Evolutionary conservation across 1,140 invertebrate species (phyloP).

Genomic region (Pseudomyrmex sp.): DNA sequence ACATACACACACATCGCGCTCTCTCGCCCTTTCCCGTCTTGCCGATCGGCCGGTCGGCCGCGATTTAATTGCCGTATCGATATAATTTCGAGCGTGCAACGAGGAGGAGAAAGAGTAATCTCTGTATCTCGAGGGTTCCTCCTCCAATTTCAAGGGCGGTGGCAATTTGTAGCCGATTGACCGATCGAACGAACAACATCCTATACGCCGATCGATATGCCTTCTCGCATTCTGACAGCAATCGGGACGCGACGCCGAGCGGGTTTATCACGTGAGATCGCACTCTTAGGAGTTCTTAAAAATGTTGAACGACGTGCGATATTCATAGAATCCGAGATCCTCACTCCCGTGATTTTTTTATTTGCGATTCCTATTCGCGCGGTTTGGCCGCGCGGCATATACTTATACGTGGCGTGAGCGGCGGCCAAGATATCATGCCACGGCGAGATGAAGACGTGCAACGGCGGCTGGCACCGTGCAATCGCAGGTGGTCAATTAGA

Average conservation of each 20-base stretch:
- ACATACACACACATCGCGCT: background rate
- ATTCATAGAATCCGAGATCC: slow-evolving; percentile 62
- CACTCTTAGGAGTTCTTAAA: slow-evolving; percentile 53
- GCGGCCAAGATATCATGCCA: background rate
- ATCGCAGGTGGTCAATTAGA: slow-evolving; percentile 75
- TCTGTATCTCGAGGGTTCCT: background rate
- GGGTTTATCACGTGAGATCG: slow-evolving; percentile 58
- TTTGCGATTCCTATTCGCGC: background rate
- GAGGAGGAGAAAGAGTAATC: slow-evolving; percentile 7
- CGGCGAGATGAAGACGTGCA: slow-evolving; percentile 67
- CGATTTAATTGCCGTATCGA: slow-evolving; percentile 6
- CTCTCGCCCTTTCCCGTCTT: background rate
- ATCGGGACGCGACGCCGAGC: background rate
- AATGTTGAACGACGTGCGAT: slow-evolving; percentile 66
- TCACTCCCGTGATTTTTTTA: background rate
- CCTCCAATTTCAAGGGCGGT: slow-evolving; percentile 50
- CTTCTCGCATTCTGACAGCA: slow-evolving; percentile 5
- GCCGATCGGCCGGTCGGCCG: background rate
- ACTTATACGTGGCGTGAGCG: slow-evolving; percentile 10
- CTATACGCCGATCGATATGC: background rate
- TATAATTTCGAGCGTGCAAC: background rate
- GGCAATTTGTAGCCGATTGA: slow-evolving; percentile 29
- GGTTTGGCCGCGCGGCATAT: slow-evolving; percentile 16
- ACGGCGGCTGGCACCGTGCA: slow-evolving; percentile 67
- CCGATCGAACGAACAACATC: slow-evolving; percentile 37